Evolutionary conservation across 2,888 invertebrate genomes (phyloP), one percentile per base, ranked within the genome.

Genomic region (Fragum fragum): DNA sequence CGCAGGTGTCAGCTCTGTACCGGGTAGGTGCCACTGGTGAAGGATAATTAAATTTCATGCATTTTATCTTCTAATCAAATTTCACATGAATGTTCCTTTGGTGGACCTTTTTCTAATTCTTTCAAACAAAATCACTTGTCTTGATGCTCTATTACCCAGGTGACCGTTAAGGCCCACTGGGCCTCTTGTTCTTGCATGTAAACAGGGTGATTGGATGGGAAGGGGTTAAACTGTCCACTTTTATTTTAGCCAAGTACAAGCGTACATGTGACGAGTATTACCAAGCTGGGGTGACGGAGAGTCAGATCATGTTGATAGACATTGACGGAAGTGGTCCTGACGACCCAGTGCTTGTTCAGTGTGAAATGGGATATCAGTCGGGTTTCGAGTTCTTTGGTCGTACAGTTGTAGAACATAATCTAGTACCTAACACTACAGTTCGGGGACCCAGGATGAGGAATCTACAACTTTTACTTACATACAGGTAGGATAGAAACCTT

Each of bases 201-300:
- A n/a, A n/a, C n/a, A n/a, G n/a, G n/a, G n/a, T n/a, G n/a, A n/a
- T n/a, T n/a, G n/a, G n/a, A n/a, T n/a, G n/a, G n/a, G n/a, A n/a
- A n/a, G n/a, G n/a, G n/a, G n/a, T n/a, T n/a, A n/a, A n/a, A n/a
- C n/a, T n/a, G n/a, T n/a, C n/a, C n/a, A n/a, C n/a, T n/a, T n/a
- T n/a, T n/a, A n/a, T 93, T 93, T 42, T 92, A 96, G 98, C 98
- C 0, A 96, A 97, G 79, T 98, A 97, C 92, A 96, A 98, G 86
- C 97, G 98, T 92, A 98, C 98, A 0, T 99, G 98, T 93, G 98
- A 98, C 94, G 98, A 98, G 92, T 94, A 98, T 77, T 98, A 98
- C 0, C 95, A 98, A 9, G 95, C 98, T 21, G 98, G 98, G 0
- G 97, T 97, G 91, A 97, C 97, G 0, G 96, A 97, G 88, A 97